phyloP scores from a whole-genome alignment of 2,113 vertebrate species.

The Microtus montanus region DNA sequence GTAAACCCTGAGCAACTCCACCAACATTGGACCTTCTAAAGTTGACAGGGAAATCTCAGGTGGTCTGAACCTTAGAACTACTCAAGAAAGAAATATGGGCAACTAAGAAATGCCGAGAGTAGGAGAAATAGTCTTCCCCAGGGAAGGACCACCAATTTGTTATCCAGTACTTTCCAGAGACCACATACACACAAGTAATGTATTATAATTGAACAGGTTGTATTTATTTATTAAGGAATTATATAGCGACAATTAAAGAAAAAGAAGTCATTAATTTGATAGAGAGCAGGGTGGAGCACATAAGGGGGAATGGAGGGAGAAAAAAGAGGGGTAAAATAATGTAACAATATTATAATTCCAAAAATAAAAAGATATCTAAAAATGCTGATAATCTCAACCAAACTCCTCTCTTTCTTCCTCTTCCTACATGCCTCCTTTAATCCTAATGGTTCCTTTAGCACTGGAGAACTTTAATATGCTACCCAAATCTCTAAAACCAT shows the following conservation, averaged over 20 bases:
- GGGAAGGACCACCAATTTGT: neutral
- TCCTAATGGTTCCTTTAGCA: neutral
- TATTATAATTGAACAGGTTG: neutral
- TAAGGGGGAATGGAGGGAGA: neutral
- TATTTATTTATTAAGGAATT: neutral
- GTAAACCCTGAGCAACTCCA: neutral
- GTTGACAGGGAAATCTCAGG: neutral
- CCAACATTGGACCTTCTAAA: neutral
- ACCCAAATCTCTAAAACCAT: neutral
- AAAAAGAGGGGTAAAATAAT: neutral
- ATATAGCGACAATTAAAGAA: neutral
- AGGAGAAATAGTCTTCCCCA: neutral
- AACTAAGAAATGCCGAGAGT: neutral
- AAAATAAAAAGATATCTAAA: neutral
- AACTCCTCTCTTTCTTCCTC: neutral
- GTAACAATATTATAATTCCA: neutral
- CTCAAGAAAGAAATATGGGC: neutral
- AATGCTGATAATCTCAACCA: neutral
- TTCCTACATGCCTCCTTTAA: neutral
- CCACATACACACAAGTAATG: neutral
- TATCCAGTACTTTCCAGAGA: neutral
- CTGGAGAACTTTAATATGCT: neutral
- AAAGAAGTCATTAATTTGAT: neutral
- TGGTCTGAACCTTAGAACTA: neutral
- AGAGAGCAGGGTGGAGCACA: neutral